Evolutionary conservation across 2,797 vertebrate species (phyloP), one percentile per base, ranked within the genome.

Genomic region (Petrocephalus sullivani): DNA sequence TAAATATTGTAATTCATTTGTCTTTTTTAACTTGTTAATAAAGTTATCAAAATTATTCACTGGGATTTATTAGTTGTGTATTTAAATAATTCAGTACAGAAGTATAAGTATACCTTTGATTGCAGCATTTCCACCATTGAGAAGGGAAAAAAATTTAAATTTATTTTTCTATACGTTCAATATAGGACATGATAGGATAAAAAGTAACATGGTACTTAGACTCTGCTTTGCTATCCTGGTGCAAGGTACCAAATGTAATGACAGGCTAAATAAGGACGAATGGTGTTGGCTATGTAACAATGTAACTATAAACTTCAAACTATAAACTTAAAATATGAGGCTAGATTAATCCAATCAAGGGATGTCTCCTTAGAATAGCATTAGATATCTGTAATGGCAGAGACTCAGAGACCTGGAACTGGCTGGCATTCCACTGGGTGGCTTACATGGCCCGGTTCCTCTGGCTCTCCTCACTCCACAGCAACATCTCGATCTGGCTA

Each of bases 1-100:
- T 99, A 99, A 98, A 99, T 99, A 99, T 97, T 98, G 97, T 99
- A 99, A 99, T 98, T 97, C 97, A 98, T 98, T 95, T 97, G 96
- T 98, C 96, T 99, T 99, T 98, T 96, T 96, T 96, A 95, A 99
- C 97, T 98, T 98, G 97, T 97, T 99, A 99, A 99, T 99, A 99
- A 98, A 99, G 97, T 97, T 98, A 98, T 96, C 95, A 96, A 94
- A 85, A 85, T 83, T 83, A 83, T 7, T 54, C 6, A 33, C 23
- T 58, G 83, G 28, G 58, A 37, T 86, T n/a, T 41, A 58, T 54
- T 57, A 8, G 14, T 57, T 86, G 1, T 83, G 46, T 23, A 21
- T 83, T 51, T 83, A 54, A 83, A 83, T 19, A 54, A 41, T 78
- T 83, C 81, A 10, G 46, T 82, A 49, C 46, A 82, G 19, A 19